Evolutionary conservation across 2,888 invertebrate species (phyloP).

Genomic region (Catotricha subobsoleta): DNA sequence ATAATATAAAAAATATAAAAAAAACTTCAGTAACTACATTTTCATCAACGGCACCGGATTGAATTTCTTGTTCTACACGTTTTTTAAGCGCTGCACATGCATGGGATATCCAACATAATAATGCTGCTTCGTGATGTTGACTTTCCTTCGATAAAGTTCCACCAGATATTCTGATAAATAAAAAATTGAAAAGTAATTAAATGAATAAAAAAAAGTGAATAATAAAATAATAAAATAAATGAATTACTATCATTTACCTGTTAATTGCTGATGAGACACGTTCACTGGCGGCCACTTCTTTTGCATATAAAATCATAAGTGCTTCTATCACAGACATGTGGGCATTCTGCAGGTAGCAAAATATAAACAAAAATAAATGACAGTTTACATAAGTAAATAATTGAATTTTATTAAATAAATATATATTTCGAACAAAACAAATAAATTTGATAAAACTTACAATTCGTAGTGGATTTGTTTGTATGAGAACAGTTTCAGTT

Average conservation of each 20-base stretch:
- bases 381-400: no score
- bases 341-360: slow-evolving; percentile 54
- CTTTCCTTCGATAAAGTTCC: slow-evolving; percentile 20
- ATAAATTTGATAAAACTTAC: slow-evolving; percentile 34
- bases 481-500: slow-evolving; percentile 89
- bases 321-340: slow-evolving; percentile 93
- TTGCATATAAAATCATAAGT: slow-evolving; percentile 82
- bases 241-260: slow-evolving; percentile 31
- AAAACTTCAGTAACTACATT: slow-evolving; percentile 17
- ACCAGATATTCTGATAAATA: slow-evolving; percentile 28
- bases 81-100: slow-evolving; percentile 60
- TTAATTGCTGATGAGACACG: slow-evolving; percentile 70
- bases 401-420: no score
- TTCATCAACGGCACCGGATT: slow-evolving; percentile 23
- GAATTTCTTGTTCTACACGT: slow-evolving; percentile 33
- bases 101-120: slow-evolving; percentile 78
- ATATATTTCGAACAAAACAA: no score
- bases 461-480: slow-evolving; percentile 87
- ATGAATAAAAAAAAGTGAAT: not conserved
- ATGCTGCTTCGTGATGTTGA: slow-evolving; percentile 59
- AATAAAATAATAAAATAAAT: no score
- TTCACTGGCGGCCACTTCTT: slow-evolving; percentile 79
- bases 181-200: slow-evolving; percentile 10
- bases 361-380: not conserved
- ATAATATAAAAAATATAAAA: not conserved